These are phyloP conservation scores for Antigone vipio DNA, from an alignment of 2,113 vertebrate species.

Conservation along the genomic window DNA sequence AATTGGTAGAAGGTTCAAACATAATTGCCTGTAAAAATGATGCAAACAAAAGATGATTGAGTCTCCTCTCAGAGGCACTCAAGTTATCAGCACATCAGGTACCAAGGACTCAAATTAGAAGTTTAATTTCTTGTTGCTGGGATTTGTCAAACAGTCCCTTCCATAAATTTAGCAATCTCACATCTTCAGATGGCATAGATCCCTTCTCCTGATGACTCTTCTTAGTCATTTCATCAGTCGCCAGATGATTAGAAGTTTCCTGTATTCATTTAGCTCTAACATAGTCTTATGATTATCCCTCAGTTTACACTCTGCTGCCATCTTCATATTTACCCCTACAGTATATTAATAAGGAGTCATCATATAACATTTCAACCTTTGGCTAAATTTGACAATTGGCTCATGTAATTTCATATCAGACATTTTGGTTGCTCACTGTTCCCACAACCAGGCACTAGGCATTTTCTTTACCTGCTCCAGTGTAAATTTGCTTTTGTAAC, in stretches of 20 bases:
- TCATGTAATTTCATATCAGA: not conserved
- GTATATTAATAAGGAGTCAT: not conserved
- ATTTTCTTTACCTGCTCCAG: not conserved
- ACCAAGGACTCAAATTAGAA: not conserved
- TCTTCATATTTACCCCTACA: not conserved
- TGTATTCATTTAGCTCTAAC: not conserved
- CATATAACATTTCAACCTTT: not conserved
- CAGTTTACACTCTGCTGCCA: not conserved
- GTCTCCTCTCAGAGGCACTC: not conserved
- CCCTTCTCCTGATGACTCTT: not conserved
- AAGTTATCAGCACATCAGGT: not conserved
- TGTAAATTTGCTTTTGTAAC: not conserved
- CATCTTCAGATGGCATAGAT: not conserved
- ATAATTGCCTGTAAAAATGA: not conserved
- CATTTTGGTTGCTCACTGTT: not conserved
- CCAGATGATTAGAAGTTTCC: not conserved
- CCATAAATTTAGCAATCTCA: not conserved
- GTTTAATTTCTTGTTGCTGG: not conserved
- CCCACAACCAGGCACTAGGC: fast-evolving
- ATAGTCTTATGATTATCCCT: not conserved
- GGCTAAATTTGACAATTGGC: not conserved
- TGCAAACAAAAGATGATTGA: not conserved
- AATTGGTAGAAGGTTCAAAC: not conserved
- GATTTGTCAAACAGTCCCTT: not conserved
- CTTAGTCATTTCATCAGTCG: not conserved